Base-by-base conservation (phyloP, 2,888 invertebrate genomes). In the Leptinotarsa peninsularis region DNA sequence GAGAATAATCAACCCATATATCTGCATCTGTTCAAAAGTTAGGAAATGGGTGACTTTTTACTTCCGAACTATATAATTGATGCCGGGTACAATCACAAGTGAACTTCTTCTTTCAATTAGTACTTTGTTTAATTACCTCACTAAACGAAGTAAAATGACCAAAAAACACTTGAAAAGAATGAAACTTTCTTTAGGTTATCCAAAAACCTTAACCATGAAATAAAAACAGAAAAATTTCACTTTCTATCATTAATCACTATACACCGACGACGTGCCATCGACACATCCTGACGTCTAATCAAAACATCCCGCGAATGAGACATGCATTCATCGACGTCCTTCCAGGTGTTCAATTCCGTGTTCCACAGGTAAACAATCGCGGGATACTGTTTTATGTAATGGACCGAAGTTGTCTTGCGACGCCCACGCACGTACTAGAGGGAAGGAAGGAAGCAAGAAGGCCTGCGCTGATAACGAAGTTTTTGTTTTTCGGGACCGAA, bases 401-500 rank as follows among this genome's bases (percentile, higher is more conserved):
- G 66, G 49, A 52, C 17, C 60, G 21, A 17, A n/a, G 50, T 21
- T 18, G 52, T 58, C 54, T 58, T 67, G 67, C n/a, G 49, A 43
- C 60, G 63, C 74, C 71, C 71, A 70, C 74, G 70, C 74, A 70
- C 71, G 74, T 71, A 33, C 33, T 33, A 33, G 33, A 33, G 33
- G 33, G 7, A 33, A 50, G 50, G 56, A 21, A 66, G 71, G 70
- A 56, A 33, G 70, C 56, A 60, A 10, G 58, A 67, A 67, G 71
- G 71, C 74, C 74, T 71, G 71, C 74, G 74, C 74, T 75, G 71
- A 75, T 71, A 71, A 75, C 66, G 71, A 69, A 63, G 49, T 71
- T 71, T 67, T 71, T 27, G 67, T 71, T 63, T 68, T 71, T 75
- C 33, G 49, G 56, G 60, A 33, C 69, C 66, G 63, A 60, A 52